Evolutionary conservation across 2,797 vertebrate genomes (phyloP).

Genomic region (Eulemur mongoz): DNA sequence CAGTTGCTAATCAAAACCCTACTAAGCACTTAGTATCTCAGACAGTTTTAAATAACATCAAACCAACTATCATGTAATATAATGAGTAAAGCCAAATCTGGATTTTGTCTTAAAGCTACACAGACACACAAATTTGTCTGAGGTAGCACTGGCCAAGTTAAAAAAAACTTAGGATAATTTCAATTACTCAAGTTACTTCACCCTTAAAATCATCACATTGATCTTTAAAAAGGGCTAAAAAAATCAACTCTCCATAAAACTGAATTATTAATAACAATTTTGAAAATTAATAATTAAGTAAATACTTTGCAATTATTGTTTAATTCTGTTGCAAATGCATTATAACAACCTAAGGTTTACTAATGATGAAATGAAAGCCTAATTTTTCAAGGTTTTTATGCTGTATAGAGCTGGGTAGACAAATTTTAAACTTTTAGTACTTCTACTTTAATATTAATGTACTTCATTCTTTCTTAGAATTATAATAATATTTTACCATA

Average conservation of each 20-base stretch:
- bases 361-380: conserved; percentile 8
- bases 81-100: conserved; percentile 54
- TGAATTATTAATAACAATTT: neutral
- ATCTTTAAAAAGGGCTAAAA: neutral
- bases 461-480: conserved; percentile 10
- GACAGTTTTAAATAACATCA: conserved; percentile 60
- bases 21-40: conserved; percentile 47
- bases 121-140: conserved; percentile 14
- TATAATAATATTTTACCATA: neutral
- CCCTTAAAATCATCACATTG: neutral
- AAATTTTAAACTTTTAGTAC: conserved; percentile 5
- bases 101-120: conserved; percentile 42
- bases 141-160: neutral
- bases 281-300: neutral
- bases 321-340: neutral
- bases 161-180: conserved; percentile 28
- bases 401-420: neutral
- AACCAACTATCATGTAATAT: conserved; percentile 29
- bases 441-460: conserved; percentile 11
- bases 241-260: conserved; percentile 13
- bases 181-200: conserved; percentile 17
- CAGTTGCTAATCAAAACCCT: conserved; percentile 60
- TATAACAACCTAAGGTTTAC: conserved; percentile 8
- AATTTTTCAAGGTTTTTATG: neutral
- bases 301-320: neutral